Conservation (phyloP, 2,113 vertebrate species). For the Festucalex cinctus region DNA sequence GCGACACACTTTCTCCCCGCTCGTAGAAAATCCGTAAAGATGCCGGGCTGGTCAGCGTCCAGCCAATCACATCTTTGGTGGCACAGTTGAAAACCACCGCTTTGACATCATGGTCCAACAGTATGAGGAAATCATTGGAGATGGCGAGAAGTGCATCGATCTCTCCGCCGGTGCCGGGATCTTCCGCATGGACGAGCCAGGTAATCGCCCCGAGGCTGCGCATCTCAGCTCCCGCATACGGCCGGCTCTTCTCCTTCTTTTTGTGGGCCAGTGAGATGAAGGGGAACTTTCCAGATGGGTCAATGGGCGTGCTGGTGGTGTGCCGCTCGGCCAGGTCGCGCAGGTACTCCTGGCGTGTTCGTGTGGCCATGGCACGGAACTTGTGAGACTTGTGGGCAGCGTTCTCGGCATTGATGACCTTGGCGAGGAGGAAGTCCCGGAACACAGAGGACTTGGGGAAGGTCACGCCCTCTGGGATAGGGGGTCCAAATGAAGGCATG, state of each 20-base stretch:
- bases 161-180: constrained; percentile 87
- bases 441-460: constrained; percentile 97
- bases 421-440: constrained; percentile 97
- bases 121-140: constrained; percentile 90
- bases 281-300: constrained; percentile 95
- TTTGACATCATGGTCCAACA: constrained; percentile 90
- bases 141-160: constrained; percentile 87
- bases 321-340: constrained; percentile 96
- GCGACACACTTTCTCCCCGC: constrained; percentile 86
- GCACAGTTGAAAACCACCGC: constrained; percentile 95
- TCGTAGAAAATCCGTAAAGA: constrained; percentile 95
- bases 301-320: constrained; percentile 95
- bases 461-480: constrained; percentile 91
- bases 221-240: constrained; percentile 86
- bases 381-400: constrained; percentile 98
- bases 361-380: constrained; percentile 95
- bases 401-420: constrained; percentile 96
- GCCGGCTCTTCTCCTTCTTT: constrained; percentile 92
- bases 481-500: constrained; percentile 92
- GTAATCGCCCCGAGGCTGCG: constrained; percentile 86
- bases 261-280: constrained; percentile 97
- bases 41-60: constrained; percentile 85
- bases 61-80: constrained; percentile 92
- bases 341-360: constrained; percentile 96
- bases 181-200: constrained; percentile 86